Conservation (phyloP, 1,140 invertebrate genomes). For the Drosophila sp. region DNA sequence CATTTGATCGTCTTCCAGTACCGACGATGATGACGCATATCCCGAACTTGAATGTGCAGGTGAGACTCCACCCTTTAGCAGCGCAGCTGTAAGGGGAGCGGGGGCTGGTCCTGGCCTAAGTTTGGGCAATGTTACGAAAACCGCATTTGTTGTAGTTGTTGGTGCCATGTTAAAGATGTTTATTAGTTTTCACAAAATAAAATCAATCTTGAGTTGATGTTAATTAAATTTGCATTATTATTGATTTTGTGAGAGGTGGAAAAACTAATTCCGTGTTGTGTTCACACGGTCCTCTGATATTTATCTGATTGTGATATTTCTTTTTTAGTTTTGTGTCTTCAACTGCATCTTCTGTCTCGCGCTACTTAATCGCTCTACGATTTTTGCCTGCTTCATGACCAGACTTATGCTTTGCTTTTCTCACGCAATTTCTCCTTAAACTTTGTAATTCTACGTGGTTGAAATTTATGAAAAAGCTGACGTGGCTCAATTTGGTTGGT, state of each 20-base stretch:
- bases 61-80: conserved; percentile 80
- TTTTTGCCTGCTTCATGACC: conserved; percentile 71
- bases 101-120: conserved; percentile 76
- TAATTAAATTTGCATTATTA: conserved; percentile 62
- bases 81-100: conserved; percentile 83
- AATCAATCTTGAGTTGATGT: conserved; percentile 11
- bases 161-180: conserved; percentile 48
- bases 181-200: conserved; percentile 24
- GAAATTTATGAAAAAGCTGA: conserved; percentile 48
- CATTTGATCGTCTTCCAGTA: conserved; percentile 36
- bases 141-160: conserved; percentile 45
- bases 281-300: conserved; percentile 47
- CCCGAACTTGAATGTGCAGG: conserved; percentile 73
- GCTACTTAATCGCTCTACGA: conserved; percentile 48
- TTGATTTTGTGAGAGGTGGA: conserved; percentile 12
- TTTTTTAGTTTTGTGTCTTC: conserved; percentile 45
- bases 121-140: conserved; percentile 84
- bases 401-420: conserved; percentile 47
- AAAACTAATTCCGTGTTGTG: conserved; percentile 27
- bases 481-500: conserved; percentile 47
- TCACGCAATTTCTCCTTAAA: conserved; percentile 64
- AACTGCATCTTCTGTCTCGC: conserved; percentile 18
- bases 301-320: conserved; percentile 61
- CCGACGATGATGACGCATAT: conserved; percentile 53
- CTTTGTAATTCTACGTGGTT: conserved; percentile 57